phyloP scores from a whole-genome alignment of 2,113 vertebrate species.

The Cyanoliseus patagonus region DNA sequence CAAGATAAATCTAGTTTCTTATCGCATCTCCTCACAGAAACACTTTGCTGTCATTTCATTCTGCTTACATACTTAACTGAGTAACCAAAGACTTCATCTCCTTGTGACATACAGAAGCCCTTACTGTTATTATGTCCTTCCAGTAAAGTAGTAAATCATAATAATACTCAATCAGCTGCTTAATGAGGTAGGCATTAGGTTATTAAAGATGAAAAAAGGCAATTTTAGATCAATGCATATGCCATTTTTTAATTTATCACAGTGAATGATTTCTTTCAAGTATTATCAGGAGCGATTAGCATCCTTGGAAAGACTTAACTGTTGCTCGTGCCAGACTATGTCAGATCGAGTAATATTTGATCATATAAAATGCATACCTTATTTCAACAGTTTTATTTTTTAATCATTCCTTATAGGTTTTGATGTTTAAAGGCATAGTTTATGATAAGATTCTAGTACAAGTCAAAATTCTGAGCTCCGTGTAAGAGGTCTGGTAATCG shows the following conservation, averaged over 20 bases:
- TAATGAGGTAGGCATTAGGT: constrained; percentile 58
- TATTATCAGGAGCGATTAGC: neutral
- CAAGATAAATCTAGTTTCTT: constrained; percentile 66
- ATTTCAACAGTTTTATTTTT: neutral
- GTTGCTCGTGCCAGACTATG: neutral
- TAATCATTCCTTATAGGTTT: neutral
- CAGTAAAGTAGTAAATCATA: constrained; percentile 50
- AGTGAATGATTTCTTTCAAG: constrained; percentile 40
- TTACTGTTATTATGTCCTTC: neutral
- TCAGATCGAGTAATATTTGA: neutral
- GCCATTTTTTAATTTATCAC: constrained; percentile 29
- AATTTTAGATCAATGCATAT: constrained; percentile 55
- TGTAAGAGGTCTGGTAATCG: neutral
- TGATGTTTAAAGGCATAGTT: neutral
- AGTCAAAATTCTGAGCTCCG: neutral
- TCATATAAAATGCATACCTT: neutral
- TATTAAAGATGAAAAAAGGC: constrained; percentile 41
- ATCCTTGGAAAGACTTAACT: constrained; percentile 8
- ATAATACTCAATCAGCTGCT: constrained; percentile 41
- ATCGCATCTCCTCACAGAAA: constrained; percentile 17
- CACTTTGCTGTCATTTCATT: neutral
- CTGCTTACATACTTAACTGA: constrained; percentile 22
- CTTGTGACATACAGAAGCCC: neutral
- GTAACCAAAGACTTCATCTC: constrained; percentile 6
- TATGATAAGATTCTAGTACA: neutral